Conservation (phyloP, 2,888 invertebrate genomes). For the Panorpa germanica region DNA sequence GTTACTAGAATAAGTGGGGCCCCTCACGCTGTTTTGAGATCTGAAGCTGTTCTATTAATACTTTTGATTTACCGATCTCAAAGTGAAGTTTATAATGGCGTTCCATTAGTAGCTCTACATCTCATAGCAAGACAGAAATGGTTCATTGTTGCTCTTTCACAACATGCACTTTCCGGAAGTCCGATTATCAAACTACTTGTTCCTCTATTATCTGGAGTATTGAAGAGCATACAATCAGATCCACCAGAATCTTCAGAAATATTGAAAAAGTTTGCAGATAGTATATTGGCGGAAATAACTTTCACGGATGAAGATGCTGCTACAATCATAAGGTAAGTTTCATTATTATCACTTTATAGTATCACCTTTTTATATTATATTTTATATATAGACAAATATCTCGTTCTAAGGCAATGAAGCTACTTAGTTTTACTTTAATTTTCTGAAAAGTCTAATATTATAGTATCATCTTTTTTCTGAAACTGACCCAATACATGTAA, state of each 20-base stretch:
- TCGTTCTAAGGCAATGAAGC: no score
- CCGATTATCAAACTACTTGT: constrained; percentile 34
- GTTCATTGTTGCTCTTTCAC: constrained; percentile 28
- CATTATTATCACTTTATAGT: constrained; percentile 9
- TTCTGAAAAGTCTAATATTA: no score
- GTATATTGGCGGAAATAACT: constrained; percentile 37
- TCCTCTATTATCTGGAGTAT: constrained; percentile 31
- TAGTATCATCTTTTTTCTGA: no score
- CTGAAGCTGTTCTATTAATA: constrained; percentile 43
- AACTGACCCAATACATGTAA: no score
- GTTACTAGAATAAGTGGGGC: constrained; percentile 36
- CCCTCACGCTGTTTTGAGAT: constrained; percentile 28
- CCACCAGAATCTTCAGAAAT: constrained; percentile 25
- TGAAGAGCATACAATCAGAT: constrained; percentile 30
- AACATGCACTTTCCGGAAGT: constrained; percentile 32
- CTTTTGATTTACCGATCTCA: constrained; percentile 54
- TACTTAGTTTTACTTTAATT: no score
- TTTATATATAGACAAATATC: no score
- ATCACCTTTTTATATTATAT: no score
- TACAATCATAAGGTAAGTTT: constrained; percentile 34
- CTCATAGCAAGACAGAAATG: constrained; percentile 28
- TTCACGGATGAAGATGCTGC: constrained; percentile 33
- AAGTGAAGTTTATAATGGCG: constrained; percentile 22
- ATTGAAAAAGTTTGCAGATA: constrained; percentile 33
- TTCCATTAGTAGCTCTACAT: constrained; percentile 31